Percentiles rank a stretch among this genome's conserved stretches.
Evolutionary conservation across 1,140 invertebrate species (phyloP).

Genomic region (Zelostemma sp.): DNA sequence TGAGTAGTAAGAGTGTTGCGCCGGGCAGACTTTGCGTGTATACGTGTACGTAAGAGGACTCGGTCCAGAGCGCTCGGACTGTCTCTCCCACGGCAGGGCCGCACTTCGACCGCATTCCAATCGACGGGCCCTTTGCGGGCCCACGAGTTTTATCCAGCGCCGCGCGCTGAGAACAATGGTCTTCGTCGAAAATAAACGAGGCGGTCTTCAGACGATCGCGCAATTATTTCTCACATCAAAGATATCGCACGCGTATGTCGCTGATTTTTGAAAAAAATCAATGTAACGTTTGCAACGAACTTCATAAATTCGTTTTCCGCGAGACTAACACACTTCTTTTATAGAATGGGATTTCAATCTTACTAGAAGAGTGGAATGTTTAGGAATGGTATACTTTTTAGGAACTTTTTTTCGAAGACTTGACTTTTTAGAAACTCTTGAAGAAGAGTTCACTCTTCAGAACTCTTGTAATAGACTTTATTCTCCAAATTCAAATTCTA

Average conservation of each 20-base stretch:
- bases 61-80: slow-evolving; percentile 31
- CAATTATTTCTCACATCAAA: slow-evolving; percentile 3
- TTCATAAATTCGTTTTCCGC: no score
- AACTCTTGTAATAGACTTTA: no score
- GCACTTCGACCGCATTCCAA: slow-evolving; percentile 55
- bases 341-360: no score
- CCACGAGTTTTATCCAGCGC: slow-evolving; percentile 17
- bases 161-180: slow-evolving; percentile 26
- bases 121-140: slow-evolving; percentile 43
- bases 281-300: no score
- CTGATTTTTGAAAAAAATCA: no score
- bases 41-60: slow-evolving; percentile 20
- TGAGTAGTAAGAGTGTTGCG: slow-evolving; percentile 15
- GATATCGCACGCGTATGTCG: slow-evolving; percentile 2
- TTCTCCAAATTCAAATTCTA: no score
- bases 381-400: no score
- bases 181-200: slow-evolving; percentile 12
- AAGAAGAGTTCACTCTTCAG: no score
- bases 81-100: slow-evolving; percentile 57
- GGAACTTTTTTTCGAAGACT: no score
- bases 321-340: no score
- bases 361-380: no score
- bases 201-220: neutral
- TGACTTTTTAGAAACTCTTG: no score
- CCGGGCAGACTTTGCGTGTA: slow-evolving; percentile 19